These are phyloP conservation scores for Anguilla rostrata DNA, from an alignment of 2,113 vertebrate genomes.

Conservation along the genomic window DNA sequence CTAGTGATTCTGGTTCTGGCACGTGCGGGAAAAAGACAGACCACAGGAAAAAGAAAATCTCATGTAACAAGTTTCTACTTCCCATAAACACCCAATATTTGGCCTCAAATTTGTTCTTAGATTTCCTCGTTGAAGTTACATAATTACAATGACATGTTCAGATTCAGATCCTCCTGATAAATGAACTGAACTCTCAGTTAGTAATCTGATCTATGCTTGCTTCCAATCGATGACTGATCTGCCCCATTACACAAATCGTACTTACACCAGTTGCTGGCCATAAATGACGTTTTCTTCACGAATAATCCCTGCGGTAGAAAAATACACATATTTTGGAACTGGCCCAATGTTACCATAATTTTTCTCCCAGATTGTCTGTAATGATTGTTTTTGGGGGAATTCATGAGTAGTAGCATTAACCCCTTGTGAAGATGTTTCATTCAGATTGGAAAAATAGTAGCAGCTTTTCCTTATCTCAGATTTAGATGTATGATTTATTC, in stretches of 20 bases:
- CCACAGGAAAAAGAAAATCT: background rate
- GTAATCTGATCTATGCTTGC: background rate
- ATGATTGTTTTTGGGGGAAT: background rate
- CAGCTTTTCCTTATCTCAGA: background rate
- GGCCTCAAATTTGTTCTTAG: background rate
- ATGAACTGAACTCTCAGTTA: background rate
- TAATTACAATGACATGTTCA: background rate
- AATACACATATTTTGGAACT: background rate
- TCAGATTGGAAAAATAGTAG: background rate
- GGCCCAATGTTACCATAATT: background rate
- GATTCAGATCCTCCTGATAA: background rate
- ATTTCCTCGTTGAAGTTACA: background rate
- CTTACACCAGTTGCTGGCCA: constrained; percentile 9
- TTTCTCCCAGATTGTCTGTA: background rate
- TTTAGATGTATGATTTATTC: too few relatives aligned
- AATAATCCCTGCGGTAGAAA: constrained; percentile 13
- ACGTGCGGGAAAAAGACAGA: background rate
- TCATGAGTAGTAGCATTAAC: too few relatives aligned
- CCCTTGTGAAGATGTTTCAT: background rate
- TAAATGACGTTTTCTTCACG: constrained; percentile 23
- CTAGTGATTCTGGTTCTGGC: background rate
- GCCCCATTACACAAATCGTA: background rate
- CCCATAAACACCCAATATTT: background rate
- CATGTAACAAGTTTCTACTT: background rate
- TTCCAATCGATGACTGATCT: background rate